Percentiles rank a stretch among this genome's conserved stretches.
These are phyloP conservation scores for Microctenopoma lineatum DNA, from an alignment of 2,797 vertebrate genomes.

Conservation along the genomic window DNA sequence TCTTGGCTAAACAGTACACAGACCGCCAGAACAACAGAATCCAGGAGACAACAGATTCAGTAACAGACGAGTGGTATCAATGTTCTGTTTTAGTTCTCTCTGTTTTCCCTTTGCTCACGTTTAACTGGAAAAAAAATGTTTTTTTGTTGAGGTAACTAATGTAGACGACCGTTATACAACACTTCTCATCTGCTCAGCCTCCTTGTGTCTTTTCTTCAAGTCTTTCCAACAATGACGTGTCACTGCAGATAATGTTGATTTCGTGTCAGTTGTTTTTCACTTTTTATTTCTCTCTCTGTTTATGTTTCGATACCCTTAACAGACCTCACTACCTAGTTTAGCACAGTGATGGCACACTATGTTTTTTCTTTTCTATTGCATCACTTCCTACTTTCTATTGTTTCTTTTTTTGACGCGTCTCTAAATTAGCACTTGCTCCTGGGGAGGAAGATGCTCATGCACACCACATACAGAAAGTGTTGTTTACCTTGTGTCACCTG, in stretches of 20 bases:
- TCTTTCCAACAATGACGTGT: constrained; percentile 22
- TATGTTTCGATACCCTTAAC: constrained; percentile 3
- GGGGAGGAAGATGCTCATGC: not conserved
- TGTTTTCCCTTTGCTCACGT: not conserved
- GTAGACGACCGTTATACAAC: constrained; percentile 44
- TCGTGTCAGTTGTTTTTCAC: not conserved
- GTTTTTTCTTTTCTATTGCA: constrained; percentile 3
- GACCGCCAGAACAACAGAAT: not conserved
- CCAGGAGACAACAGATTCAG: not conserved
- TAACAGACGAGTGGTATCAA: not conserved
- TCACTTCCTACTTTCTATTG: not conserved
- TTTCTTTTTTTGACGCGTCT: not conserved
- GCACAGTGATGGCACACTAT: not conserved
- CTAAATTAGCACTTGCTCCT: constrained; percentile 41
- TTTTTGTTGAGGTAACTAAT: constrained; percentile 37
- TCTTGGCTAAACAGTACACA: not conserved
- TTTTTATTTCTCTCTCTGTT: not conserved
- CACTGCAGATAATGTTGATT: constrained; percentile 24
- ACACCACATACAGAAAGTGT: constrained; percentile 8
- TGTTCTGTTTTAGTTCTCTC: not conserved
- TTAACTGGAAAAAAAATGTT: constrained; percentile 2
- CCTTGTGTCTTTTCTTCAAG: constrained; percentile 21
- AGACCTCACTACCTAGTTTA: not conserved
- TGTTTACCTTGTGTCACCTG: constrained; percentile 45
- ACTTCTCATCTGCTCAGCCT: constrained; percentile 39